These are phyloP conservation scores for Zosterops lateralis DNA, from an alignment of 2,113 vertebrate genomes.

Conservation along the genomic window DNA sequence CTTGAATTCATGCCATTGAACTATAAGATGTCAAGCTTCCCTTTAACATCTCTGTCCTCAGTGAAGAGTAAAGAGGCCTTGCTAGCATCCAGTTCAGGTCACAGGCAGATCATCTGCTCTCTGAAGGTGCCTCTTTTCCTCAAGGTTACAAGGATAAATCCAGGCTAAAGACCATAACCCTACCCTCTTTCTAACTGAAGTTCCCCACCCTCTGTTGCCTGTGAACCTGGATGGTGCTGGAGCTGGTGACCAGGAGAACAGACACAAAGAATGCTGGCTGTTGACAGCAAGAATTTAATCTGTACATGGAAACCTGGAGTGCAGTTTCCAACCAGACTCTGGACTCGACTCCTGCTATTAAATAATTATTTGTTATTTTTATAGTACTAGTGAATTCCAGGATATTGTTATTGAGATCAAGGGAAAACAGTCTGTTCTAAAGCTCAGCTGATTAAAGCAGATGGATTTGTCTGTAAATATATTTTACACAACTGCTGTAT, in stretches of 20 bases:
- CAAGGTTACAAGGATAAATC: neutral
- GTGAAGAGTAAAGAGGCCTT: neutral
- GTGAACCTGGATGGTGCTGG: neutral
- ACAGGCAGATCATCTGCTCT: neutral
- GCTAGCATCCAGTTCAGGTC: neutral
- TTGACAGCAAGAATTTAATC: neutral
- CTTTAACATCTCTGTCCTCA: neutral
- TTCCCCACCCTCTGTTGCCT: neutral
- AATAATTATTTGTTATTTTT: constrained; percentile 32
- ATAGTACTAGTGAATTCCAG: constrained; percentile 2
- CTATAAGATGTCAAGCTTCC: neutral
- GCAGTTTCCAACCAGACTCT: neutral
- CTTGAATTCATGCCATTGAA: neutral
- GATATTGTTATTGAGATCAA: constrained; percentile 27
- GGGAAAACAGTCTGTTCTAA: constrained; percentile 35
- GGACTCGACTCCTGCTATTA: neutral
- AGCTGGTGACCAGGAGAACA: neutral
- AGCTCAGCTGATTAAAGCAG: constrained; percentile 48
- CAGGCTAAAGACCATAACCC: neutral
- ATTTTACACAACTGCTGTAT: constrained; percentile 7
- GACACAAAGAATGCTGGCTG: neutral
- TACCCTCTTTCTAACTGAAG: neutral
- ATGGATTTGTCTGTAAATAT: constrained; percentile 47
- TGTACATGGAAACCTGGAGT: neutral
- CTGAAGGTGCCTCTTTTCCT: neutral